A percentile compares a stretch with the other conserved stretches of the same genome.
These are phyloP conservation scores for Folsomia candida DNA, from an alignment of 2,888 invertebrate species.

Conservation along the genomic window DNA sequence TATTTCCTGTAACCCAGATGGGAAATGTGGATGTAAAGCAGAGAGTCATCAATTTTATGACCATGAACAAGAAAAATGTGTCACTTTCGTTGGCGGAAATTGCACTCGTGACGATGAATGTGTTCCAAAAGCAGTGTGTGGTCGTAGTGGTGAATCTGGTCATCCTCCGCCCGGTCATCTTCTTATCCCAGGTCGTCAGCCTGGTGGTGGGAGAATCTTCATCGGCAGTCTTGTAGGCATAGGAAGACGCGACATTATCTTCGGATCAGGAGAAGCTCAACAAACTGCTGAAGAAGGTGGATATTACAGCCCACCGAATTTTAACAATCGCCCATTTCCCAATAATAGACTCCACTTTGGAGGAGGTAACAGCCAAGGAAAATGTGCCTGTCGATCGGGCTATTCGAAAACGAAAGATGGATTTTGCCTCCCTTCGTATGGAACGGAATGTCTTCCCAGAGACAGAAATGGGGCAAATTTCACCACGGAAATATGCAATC, in stretches of 20 bases:
- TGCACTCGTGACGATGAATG: constrained; percentile 29
- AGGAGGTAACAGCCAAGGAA: constrained; percentile 10
- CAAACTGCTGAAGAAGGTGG: constrained; percentile 13
- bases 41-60: constrained; percentile 32
- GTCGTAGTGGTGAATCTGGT: not conserved
- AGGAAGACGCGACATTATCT: constrained; percentile 10
- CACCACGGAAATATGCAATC: constrained; percentile 32
- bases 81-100: constrained; percentile 24
- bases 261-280: no score
- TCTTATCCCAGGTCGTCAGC: constrained; percentile 12
- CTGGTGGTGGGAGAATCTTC: no score
- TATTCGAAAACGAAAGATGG: constrained; percentile 26
- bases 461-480: not conserved
- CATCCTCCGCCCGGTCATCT: constrained; percentile 7
- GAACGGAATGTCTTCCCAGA: constrained; percentile 25
- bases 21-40: constrained; percentile 31
- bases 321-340: no score
- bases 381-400: constrained; percentile 34
- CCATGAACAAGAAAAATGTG: constrained; percentile 21
- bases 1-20: constrained; percentile 17
- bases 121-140: constrained; percentile 33
- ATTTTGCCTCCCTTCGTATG: constrained; percentile 29
- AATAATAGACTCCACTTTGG: constrained; percentile 16
- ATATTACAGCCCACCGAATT: not conserved
- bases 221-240: no score